Evolutionary conservation across 2,113 vertebrate genomes (phyloP).

Genomic region (Nothocercus julius): DNA sequence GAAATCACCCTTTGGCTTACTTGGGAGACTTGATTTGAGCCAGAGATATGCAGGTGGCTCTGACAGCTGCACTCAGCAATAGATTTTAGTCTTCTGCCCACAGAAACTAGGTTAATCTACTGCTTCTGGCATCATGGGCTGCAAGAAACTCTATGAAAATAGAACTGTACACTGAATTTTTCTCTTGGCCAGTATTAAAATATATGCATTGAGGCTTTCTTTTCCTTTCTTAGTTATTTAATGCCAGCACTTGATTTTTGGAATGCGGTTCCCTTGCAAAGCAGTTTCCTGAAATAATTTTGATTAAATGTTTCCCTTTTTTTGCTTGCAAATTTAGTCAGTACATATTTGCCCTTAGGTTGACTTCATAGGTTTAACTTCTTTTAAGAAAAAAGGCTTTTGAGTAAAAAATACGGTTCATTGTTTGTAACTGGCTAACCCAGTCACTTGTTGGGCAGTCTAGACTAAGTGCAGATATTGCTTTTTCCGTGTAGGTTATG

Average conservation of each 20-base stretch:
- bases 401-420: not conserved
- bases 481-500: not conserved
- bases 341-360: not conserved
- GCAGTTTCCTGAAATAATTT: not conserved
- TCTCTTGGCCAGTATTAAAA: not conserved
- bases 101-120: slow-evolving; percentile 52
- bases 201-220: not conserved
- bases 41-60: slow-evolving; percentile 42
- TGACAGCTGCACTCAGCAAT: slow-evolving; percentile 54
- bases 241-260: not conserved
- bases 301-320: not conserved
- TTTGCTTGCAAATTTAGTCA: not conserved
- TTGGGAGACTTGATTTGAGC: slow-evolving; percentile 1
- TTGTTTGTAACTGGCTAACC: not conserved
- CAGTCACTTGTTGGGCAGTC: not conserved
- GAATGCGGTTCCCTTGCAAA: not conserved
- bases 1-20: slow-evolving; percentile 45
- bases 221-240: not conserved
- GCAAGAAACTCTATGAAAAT: slow-evolving; percentile 2
- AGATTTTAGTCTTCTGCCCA: not conserved
- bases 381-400: not conserved
- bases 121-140: not conserved
- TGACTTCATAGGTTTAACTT: not conserved
- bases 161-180: not conserved
- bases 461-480: not conserved